Evolutionary conservation across 2,113 vertebrate species (phyloP), one percentile per base, ranked within the genome.

Genomic region (Cercocebus atys): DNA sequence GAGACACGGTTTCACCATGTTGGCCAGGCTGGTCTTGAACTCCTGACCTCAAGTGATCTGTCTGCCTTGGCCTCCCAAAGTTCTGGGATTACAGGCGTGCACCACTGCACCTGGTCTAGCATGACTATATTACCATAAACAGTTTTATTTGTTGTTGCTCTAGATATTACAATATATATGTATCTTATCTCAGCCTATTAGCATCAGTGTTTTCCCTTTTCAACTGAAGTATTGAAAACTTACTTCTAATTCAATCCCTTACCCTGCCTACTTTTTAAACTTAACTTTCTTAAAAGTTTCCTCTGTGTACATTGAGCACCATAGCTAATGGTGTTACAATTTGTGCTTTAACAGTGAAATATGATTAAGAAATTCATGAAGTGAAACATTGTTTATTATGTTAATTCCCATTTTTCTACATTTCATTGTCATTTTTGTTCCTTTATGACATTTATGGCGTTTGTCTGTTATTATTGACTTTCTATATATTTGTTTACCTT

Each of bases 161-260:
- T 78, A 20, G 25, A n/a, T 18, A 14, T 50, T 47, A 4, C 12
- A 35, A 0, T 20, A 27, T 4, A 1, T 1, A 7, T 5, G 1
- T 78, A 32, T 18, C 18, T 40, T 23, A 17, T 6, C 20, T 45
- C 16, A 14, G 35, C 5, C 30, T 32, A 3, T 5, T 32, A 11
- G 8, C 8, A 13, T 43, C 61, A 5, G 11, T 27, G 8, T 9
- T 25, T 85, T 14, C 12, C 11, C 38, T 11, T 47, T 17, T 38
- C 10, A 47, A 30, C 13, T 73, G 47, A 88, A 32, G 16, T 22
- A 32, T 1, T 12, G 10, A n/a, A 40, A 32, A 6, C 59, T n/a
- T 3, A 8, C 5, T 59, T 76, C 30, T 45, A 23, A 23, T 50
- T 59, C 52, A 35, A 9, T 5, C 1, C 14, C 7, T 55, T 18